Percentiles rank a stretch among this genome's conserved stretches.
Conservation (phyloP, 30 jellyfish, hydroid and myxozoan genomes). For the Aurelia sp. region DNA sequence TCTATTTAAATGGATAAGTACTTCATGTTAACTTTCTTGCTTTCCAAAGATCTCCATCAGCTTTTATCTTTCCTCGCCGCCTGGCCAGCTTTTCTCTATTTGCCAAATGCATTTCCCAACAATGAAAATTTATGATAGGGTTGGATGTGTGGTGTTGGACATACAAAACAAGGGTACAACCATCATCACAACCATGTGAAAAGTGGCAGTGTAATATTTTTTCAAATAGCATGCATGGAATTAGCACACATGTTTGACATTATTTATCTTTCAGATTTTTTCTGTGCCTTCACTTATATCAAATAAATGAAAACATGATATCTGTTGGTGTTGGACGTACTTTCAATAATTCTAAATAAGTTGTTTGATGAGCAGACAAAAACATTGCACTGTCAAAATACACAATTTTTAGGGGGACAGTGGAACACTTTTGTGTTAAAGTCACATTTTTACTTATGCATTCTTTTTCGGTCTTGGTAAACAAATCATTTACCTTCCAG, state of each 20-base stretch:
- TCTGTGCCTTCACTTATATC: constrained; percentile 24
- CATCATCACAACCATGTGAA: constrained; percentile 46
- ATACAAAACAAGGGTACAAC: constrained; percentile 44
- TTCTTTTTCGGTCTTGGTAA: neutral
- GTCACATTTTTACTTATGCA: neutral
- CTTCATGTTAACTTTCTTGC: too few species aligned
- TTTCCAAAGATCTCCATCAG: too few species aligned
- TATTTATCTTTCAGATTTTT: constrained; percentile 27
- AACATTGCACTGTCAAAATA: constrained; percentile 9
- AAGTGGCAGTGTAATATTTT: neutral
- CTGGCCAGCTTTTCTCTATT: too few species aligned
- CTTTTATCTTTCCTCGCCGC: too few species aligned
- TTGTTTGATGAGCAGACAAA: neutral
- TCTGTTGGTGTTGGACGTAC: constrained; percentile 42
- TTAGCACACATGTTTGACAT: constrained; percentile 36
- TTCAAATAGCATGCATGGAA: constrained; percentile 21
- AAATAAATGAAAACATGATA: neutral
- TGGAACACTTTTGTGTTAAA: neutral
- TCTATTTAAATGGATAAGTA: too few species aligned
- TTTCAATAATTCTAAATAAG: neutral
- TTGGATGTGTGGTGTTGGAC: constrained; percentile 60
- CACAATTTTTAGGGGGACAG: neutral
- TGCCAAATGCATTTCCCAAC: too few species aligned
- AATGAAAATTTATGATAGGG: too few species aligned
- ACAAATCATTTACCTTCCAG: neutral